Evolutionary conservation across 2,797 vertebrate species (phyloP), one percentile per base, ranked within the genome.

Genomic region (Crocodylus rhombifer): DNA sequence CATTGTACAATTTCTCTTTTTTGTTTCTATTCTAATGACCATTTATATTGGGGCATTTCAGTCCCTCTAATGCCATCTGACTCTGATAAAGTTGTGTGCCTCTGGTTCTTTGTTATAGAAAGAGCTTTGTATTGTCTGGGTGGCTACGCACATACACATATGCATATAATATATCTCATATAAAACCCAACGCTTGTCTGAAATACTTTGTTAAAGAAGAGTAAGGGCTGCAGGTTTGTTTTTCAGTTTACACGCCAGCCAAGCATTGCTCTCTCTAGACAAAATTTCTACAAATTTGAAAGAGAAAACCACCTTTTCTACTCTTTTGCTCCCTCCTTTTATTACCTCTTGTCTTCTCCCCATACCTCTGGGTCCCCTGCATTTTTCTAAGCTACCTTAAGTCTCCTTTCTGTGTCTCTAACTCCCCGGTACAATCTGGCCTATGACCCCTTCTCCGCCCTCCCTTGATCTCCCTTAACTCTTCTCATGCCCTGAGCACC

Each of bases 1-100:
- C 94, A 97, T 90, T 95, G 95, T 97, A 95, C 93, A 93, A 94
- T 88, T 96, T 95, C 90, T 96, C 92, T 89, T 95, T 51, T 96
- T 91, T 96, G 87, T 96, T 96, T 96, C 96, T 97, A 95, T 92
- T 96, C 94, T 91, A 96, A 58, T 95, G 92, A 60, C 77, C 91
- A 83, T 30, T 80, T 87, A 56, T 95, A 95, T 96, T 82, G 87
- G 96, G 95, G 90, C 91, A 80, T 1, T 94, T 96, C 89, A 86
- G 96, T 95, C 30, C 88, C 89, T 88, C 79, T 90, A 91, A 93
- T 78, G 84, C 79, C 23, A 69, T 89, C 87, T 86, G 77, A 95
- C 88, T 95, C 79, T 67, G 88, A 78, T 89, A 82, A 86, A 75
- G 42, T 56, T 89, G 25, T 2, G 61, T 0, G 56, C 81, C 83